A percentile compares a stretch with the other conserved stretches of the same genome.
These are phyloP conservation scores for Ormyrus thymus DNA, from an alignment of 2,888 invertebrate species.

Conservation along the genomic window DNA sequence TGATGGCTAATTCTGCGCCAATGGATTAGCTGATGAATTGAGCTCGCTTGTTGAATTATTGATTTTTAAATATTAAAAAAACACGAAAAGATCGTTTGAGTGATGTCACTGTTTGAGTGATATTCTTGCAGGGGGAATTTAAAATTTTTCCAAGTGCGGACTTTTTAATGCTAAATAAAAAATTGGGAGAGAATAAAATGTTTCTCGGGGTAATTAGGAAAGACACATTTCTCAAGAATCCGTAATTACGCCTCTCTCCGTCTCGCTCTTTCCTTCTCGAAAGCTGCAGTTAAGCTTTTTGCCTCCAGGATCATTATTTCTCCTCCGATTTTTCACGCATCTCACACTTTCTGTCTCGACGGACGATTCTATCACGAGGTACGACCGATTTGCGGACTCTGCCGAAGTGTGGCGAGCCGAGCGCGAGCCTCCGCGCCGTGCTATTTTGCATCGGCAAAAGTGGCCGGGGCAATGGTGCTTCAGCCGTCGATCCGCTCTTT, in stretches of 20 bases:
- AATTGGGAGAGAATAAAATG: not conserved
- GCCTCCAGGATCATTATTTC: not conserved
- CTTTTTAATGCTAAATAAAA: too few relatives aligned
- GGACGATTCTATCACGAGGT: slow-evolving; percentile 30
- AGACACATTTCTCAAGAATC: too few relatives aligned
- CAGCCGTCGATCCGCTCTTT: slow-evolving; percentile 39
- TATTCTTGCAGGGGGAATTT: too few relatives aligned
- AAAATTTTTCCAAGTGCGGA: too few relatives aligned
- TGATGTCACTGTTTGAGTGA: too few relatives aligned
- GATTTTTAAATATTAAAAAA: too few relatives aligned
- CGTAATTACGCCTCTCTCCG: too few relatives aligned
- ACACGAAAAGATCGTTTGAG: too few relatives aligned
- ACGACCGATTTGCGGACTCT: slow-evolving; percentile 16
- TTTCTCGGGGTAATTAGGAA: too few relatives aligned
- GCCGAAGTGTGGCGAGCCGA: not conserved
- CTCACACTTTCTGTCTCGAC: not conserved
- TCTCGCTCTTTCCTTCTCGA: not conserved
- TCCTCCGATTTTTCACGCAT: slow-evolving; percentile 2
- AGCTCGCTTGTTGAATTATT: too few relatives aligned
- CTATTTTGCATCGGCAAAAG: not conserved
- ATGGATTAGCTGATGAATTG: too few relatives aligned
- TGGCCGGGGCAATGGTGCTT: not conserved
- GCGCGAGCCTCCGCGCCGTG: not conserved
- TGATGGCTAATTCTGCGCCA: too few relatives aligned
- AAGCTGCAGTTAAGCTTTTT: slow-evolving; percentile 44